A percentile compares a stretch with the other conserved stretches of the same genome.
These are phyloP conservation scores for Papilio polyxenes DNA, from an alignment of 1,140 invertebrate species.

Conservation along the genomic window DNA sequence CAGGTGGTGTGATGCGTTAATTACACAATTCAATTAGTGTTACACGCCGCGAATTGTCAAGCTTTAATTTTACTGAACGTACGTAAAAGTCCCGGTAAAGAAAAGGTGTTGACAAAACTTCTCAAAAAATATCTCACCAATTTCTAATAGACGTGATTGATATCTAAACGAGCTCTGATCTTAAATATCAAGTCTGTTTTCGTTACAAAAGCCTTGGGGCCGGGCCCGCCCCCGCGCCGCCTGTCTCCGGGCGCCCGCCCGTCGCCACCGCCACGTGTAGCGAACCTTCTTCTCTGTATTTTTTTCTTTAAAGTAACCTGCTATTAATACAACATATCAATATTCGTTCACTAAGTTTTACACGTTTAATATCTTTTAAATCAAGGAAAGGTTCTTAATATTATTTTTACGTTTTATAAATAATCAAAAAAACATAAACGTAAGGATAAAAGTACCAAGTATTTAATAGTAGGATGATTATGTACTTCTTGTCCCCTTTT, in stretches of 20 bases:
- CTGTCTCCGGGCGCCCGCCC: conserved; percentile 61
- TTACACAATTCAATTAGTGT: conserved; percentile 50
- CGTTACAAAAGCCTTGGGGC: conserved; percentile 41
- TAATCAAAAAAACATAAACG: too few species aligned
- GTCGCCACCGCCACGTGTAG: conserved; percentile 50
- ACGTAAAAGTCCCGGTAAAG: not conserved
- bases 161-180: conserved; percentile 42
- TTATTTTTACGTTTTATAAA: not conserved
- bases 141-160: not conserved
- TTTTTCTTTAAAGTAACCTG: conserved; percentile 45
- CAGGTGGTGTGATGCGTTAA: conserved; percentile 52
- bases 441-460: too few species aligned
- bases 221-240: conserved; percentile 53
- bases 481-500: too few species aligned
- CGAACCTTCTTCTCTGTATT: conserved; percentile 36
- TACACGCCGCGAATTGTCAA: conserved; percentile 25
- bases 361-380: not conserved
- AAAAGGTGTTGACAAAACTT: not conserved
- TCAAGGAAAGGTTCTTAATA: not conserved
- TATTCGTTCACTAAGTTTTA: not conserved
- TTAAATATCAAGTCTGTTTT: conserved; percentile 47
- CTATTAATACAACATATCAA: conserved; percentile 12
- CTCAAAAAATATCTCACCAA: not conserved
- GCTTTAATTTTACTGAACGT: not conserved
- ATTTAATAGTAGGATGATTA: too few species aligned